Evolutionary conservation across 2,113 vertebrate genomes (phyloP).

Genomic region (Monopterus albus): DNA sequence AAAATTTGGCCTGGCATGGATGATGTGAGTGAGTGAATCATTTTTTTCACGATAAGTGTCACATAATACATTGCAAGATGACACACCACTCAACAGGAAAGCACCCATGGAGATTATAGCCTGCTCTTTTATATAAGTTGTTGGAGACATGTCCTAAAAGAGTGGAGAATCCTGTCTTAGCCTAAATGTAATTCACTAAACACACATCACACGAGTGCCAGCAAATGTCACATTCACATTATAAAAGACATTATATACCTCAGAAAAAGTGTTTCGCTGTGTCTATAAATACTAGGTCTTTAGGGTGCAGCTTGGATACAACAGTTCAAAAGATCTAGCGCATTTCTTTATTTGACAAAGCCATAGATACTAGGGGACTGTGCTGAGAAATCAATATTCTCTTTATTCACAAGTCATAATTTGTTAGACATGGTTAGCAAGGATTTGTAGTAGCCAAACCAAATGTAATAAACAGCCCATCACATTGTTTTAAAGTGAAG

Average conservation of each 20-base stretch:
- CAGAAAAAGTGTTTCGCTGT: slow-evolving; percentile 34
- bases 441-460: slow-evolving; percentile 53
- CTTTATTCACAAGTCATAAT: slow-evolving; percentile 51
- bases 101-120: too few species aligned
- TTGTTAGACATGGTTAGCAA: slow-evolving; percentile 50
- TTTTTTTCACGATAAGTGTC: slow-evolving; percentile 5
- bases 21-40: not conserved
- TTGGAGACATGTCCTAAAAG: slow-evolving; percentile 15
- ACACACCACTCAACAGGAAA: slow-evolving; percentile 41
- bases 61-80: slow-evolving; percentile 11
- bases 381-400: slow-evolving; percentile 42
- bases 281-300: slow-evolving; percentile 48
- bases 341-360: slow-evolving; percentile 52
- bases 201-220: slow-evolving; percentile 24
- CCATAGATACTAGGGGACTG: slow-evolving; percentile 28
- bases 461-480: slow-evolving; percentile 65
- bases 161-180: slow-evolving; percentile 14
- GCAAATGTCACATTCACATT: slow-evolving; percentile 26
- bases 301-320: slow-evolving; percentile 37
- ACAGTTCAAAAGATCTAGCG: slow-evolving; percentile 22
- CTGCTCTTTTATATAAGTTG: too few species aligned
- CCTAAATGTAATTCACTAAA: slow-evolving; percentile 36
- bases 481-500: slow-evolving; percentile 59
- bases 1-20: not conserved
- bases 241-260: slow-evolving; percentile 14